phyloP scores from a whole-genome alignment of 2,797 vertebrate genomes.

The Chiroxiphia lanceolata region DNA sequence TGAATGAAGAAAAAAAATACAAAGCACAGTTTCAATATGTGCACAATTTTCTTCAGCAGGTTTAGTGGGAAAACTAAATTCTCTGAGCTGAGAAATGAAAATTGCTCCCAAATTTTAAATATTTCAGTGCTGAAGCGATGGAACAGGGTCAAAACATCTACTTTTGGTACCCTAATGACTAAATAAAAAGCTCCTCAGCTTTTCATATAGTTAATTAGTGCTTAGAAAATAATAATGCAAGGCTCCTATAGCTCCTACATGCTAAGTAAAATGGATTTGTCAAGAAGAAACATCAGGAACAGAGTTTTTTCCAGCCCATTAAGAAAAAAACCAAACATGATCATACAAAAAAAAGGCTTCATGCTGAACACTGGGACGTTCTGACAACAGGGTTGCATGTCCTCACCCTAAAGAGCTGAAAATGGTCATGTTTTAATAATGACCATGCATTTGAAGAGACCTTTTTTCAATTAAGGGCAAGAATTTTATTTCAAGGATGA shows the following conservation, averaged over 20 bases:
- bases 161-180: neutral
- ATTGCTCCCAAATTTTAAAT: neutral
- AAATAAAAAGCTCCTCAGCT: neutral
- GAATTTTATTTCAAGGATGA: neutral
- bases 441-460: neutral
- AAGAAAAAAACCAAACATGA: neutral
- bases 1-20: neutral
- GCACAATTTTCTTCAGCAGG: neutral
- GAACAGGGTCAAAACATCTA: neutral
- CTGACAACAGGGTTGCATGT: neutral
- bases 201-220: neutral
- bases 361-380: neutral
- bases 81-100: neutral
- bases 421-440: no score
- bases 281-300: neutral
- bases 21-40: neutral
- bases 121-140: neutral
- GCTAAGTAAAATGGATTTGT: neutral
- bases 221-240: neutral
- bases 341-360: neutral
- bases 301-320: neutral
- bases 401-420: neutral
- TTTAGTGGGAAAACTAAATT: neutral
- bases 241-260: neutral
- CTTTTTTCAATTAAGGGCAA: neutral